Conservation (phyloP, 2,888 invertebrate species). For the Thereva nobilitata region DNA sequence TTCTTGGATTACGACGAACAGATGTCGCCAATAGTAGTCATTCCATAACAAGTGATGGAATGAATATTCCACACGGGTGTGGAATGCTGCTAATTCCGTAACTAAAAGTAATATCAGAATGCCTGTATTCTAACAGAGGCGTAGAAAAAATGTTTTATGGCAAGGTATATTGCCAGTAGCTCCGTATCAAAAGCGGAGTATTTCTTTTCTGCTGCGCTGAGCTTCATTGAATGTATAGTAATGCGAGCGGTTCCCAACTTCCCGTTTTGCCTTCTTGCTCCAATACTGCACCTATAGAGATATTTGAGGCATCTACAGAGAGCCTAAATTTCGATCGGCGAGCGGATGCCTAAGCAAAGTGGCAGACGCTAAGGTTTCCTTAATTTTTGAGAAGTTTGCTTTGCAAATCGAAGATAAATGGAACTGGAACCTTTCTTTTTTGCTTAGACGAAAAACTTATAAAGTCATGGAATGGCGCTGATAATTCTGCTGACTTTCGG, state of each 20-base stretch:
- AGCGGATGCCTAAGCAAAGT: constrained; percentile 30
- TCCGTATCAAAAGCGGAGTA: constrained; percentile 47
- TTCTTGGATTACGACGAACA: no score
- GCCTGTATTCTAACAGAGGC: no score
- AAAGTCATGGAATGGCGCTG: no score
- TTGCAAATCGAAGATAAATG: no score
- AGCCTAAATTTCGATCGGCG: not conserved
- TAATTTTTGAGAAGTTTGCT: not conserved
- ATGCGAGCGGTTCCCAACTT: constrained; percentile 44
- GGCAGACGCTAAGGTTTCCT: constrained; percentile 5
- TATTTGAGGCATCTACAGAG: constrained; percentile 42
- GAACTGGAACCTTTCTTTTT: no score
- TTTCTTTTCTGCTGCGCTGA: constrained; percentile 43
- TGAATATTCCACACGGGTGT: no score
- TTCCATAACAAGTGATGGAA: no score
- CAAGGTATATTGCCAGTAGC: constrained; percentile 45
- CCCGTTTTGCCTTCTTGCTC: constrained; percentile 41
- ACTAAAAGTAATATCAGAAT: no score
- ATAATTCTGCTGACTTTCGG: no score
- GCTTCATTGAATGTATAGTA: constrained; percentile 47
- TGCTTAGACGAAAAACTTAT: no score
- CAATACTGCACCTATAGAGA: constrained; percentile 45
- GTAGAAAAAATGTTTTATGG: constrained; percentile 36
- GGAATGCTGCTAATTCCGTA: no score
- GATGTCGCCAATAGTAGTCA: no score